Conservation (phyloP, 2,113 vertebrate genomes). For the Ivindomyrus marchei region DNA sequence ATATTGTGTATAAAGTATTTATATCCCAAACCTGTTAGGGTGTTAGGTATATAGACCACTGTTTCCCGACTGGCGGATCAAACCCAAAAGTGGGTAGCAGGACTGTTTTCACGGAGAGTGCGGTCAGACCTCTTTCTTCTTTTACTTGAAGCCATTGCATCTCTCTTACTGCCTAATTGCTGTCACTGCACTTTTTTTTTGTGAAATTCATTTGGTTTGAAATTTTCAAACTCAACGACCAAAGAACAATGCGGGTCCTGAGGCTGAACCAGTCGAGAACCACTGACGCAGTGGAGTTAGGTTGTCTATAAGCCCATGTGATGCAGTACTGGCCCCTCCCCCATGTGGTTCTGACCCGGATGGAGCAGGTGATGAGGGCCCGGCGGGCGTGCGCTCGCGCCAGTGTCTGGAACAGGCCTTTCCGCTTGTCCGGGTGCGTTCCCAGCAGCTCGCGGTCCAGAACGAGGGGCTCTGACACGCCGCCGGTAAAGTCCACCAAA, state of each 20-base stretch:
- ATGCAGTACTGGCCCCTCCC: not conserved
- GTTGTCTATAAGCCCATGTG: not conserved
- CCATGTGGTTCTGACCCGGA: conserved; percentile 50
- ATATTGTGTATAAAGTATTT: not conserved
- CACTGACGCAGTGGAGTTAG: not conserved
- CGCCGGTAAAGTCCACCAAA: conserved; percentile 70
- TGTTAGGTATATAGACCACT: not conserved
- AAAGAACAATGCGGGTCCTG: not conserved
- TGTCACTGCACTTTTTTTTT: not conserved
- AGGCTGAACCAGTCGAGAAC: not conserved
- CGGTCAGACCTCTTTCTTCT: not conserved
- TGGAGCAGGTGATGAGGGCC: conserved; percentile 69
- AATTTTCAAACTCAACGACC: not conserved
- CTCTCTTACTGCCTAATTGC: not conserved
- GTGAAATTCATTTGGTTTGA: not conserved
- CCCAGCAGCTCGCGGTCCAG: conserved; percentile 47
- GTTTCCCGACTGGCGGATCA: not conserved
- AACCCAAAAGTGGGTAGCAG: not conserved
- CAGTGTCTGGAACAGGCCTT: conserved; percentile 57
- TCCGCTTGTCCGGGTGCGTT: conserved; percentile 49
- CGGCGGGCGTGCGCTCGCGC: conserved; percentile 53
- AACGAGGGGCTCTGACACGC: conserved; percentile 63
- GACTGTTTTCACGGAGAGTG: not conserved
- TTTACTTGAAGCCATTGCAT: not conserved
- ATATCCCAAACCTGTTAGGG: not conserved